phyloP scores from a whole-genome alignment of 2,113 vertebrate genomes.

The Tonatia bakeri region DNA sequence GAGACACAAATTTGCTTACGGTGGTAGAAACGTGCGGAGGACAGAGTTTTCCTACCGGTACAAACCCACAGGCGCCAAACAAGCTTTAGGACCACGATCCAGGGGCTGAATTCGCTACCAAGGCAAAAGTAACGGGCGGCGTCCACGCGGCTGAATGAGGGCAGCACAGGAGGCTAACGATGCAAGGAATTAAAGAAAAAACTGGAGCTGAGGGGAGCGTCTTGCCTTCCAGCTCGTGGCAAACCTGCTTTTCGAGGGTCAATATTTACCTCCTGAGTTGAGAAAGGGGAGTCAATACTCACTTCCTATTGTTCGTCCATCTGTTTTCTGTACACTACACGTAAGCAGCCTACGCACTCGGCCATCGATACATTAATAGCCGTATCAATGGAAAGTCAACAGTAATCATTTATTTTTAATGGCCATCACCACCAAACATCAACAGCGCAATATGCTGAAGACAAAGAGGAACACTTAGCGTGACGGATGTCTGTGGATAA shows the following conservation, averaged over 20 bases:
- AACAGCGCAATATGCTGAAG: slow-evolving; percentile 45
- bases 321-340: slow-evolving; percentile 66
- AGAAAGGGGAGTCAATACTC: slow-evolving; percentile 54
- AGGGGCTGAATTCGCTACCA: neutral
- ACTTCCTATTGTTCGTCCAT: slow-evolving; percentile 59
- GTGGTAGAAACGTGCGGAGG: neutral
- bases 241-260: slow-evolving; percentile 45
- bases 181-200: slow-evolving; percentile 38
- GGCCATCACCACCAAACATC: slow-evolving; percentile 68
- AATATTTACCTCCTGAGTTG: slow-evolving; percentile 70
- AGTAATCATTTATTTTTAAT: slow-evolving; percentile 76
- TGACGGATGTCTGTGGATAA: slow-evolving; percentile 67
- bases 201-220: neutral
- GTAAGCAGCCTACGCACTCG: slow-evolving; percentile 49
- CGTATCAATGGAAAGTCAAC: slow-evolving; percentile 74
- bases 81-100: neutral
- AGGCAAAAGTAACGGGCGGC: neutral
- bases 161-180: neutral
- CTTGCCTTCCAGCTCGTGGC: slow-evolving; percentile 24
- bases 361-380: slow-evolving; percentile 60
- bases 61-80: neutral
- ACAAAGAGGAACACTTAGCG: slow-evolving; percentile 64
- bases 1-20: neutral
- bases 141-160: rapidly evolving
- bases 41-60: neutral